Percentiles rank a stretch among this genome's conserved stretches.
phyloP scores from a whole-genome alignment of 2,113 vertebrate species.

The Microcebus ravelobensis region DNA sequence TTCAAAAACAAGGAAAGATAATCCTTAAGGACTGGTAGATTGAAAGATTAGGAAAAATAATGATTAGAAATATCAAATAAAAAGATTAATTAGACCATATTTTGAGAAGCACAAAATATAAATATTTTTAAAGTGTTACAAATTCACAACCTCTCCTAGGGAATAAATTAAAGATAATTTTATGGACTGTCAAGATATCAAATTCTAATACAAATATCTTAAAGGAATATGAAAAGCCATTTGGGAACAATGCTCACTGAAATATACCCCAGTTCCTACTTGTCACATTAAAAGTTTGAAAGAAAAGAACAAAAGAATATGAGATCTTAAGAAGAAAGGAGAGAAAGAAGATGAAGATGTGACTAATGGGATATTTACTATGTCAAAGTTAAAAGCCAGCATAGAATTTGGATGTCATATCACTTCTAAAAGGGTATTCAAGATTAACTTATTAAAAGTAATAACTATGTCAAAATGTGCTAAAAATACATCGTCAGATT shows the following conservation, averaged over 20 bases:
- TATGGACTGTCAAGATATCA: neutral
- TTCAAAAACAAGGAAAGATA: neutral
- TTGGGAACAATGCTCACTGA: neutral
- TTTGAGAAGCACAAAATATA: conserved; percentile 3
- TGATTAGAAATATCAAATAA: neutral
- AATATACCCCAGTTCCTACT: neutral
- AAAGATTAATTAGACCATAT: neutral
- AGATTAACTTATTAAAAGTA: conserved; percentile 3
- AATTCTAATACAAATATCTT: neutral
- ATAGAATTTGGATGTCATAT: neutral
- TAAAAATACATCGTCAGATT: neutral
- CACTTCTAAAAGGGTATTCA: neutral
- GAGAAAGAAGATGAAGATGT: neutral
- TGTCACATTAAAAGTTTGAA: conserved; percentile 3
- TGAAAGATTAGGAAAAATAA: neutral
- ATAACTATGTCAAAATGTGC: neutral
- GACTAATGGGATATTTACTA: neutral
- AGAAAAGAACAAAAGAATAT: neutral
- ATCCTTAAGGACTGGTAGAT: neutral
- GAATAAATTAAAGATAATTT: conserved; percentile 55
- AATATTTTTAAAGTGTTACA: neutral
- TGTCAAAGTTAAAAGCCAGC: neutral
- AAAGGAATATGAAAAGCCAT: neutral
- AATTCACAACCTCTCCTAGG: neutral
- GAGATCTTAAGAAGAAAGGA: neutral